A percentile compares a stretch with the other conserved stretches of the same genome.
Evolutionary conservation across 2,888 invertebrate species (phyloP).

Genomic region (Limulus polyphemus): DNA sequence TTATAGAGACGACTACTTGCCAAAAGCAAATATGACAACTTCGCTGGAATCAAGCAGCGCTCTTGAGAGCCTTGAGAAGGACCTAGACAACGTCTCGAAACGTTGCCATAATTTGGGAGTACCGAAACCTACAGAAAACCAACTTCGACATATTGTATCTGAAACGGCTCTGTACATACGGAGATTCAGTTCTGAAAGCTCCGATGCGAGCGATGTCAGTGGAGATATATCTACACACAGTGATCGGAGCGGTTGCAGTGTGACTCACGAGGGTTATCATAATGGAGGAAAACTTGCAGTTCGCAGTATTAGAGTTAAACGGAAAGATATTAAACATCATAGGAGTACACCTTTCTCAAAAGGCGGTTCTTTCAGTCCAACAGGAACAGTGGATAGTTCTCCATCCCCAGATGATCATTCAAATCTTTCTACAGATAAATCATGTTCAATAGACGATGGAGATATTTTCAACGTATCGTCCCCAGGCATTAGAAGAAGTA

Average conservation of each 20-base stretch:
- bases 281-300: background rate
- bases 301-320: too few relatives aligned
- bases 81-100: background rate
- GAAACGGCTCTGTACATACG: conserved; percentile 11
- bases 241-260: conserved; percentile 6
- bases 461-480: background rate
- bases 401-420: conserved; percentile 15
- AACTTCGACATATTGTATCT: conserved; percentile 10
- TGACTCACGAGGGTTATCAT: background rate
- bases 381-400: conserved; percentile 6
- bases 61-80: conserved; percentile 4
- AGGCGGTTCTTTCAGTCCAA: conserved; percentile 3
- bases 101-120: background rate
- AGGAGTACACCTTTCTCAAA: too few relatives aligned
- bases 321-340: too few relatives aligned
- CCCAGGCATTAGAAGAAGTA: background rate
- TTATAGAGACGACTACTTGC: too few relatives aligned
- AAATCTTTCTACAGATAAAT: background rate
- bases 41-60: conserved; percentile 5
- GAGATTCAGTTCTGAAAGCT: conserved; percentile 26
- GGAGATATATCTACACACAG: conserved; percentile 15
- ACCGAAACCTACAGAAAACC: background rate
- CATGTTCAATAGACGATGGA: conserved; percentile 15
- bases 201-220: conserved; percentile 23
- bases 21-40: background rate